Evolutionary conservation across 2,888 invertebrate genomes (phyloP).

Genomic region (Ochropacha duplaris): DNA sequence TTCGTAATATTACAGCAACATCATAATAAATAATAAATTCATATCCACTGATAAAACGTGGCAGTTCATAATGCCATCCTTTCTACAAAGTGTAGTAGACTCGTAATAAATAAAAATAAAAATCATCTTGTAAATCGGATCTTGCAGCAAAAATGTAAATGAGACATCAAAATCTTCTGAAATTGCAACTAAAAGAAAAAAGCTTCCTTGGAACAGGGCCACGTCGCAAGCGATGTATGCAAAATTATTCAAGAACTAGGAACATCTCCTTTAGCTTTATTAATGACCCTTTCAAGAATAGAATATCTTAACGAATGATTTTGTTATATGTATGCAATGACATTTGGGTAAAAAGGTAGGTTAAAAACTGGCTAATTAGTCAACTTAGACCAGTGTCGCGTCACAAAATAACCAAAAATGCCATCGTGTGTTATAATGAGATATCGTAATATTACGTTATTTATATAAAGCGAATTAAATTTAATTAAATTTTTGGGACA

Average conservation of each 20-base stretch:
- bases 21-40: too few relatives aligned
- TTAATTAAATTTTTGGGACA: too few relatives aligned
- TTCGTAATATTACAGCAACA: too few relatives aligned
- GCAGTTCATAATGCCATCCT: background rate
- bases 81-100: background rate
- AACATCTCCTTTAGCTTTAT: constrained; percentile 26
- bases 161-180: constrained; percentile 33
- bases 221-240: constrained; percentile 18
- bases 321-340: too few relatives aligned
- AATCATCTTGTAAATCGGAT: background rate
- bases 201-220: constrained; percentile 12
- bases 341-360: too few relatives aligned
- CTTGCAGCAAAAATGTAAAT: constrained; percentile 20
- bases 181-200: constrained; percentile 30
- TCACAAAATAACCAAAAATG: too few relatives aligned
- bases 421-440: too few relatives aligned
- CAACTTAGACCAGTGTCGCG: too few relatives aligned
- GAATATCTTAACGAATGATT: constrained; percentile 13
- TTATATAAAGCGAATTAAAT: too few relatives aligned
- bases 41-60: background rate
- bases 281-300: constrained; percentile 22
- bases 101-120: background rate
- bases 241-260: constrained; percentile 33
- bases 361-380: too few relatives aligned
- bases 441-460: too few relatives aligned